Base-by-base conservation (phyloP, 64 coral and sea anemone species). In the Acropora tenuis region DNA sequence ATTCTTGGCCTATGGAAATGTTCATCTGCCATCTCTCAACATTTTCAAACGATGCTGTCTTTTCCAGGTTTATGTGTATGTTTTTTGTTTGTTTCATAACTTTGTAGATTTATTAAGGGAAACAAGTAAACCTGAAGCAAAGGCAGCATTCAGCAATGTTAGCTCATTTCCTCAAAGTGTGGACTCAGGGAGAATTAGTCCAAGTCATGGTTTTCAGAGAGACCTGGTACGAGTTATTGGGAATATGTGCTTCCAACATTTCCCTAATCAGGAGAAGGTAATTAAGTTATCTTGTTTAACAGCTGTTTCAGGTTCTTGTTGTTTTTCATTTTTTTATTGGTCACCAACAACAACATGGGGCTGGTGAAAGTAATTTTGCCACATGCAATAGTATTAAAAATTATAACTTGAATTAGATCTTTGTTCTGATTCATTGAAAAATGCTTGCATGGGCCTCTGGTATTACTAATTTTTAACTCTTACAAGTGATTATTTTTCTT, bases 131-230 rank as follows among this genome's bases (percentile, higher is more conserved):
- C 69, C 88, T 42, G 88, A 88, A 50, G 74, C 86, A 17, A 83
- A 77, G 42, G 72, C 74, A 20, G 41, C 41, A 43, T 94, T 97
- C 43, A 78, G 76, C 47, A 90, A 88, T 69, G 59, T 49, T 30
- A 18, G 76, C 52, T 83, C 73, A 16, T 1, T 94, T 43, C 88
- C 82, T 19, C 84, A 80, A 47, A 41, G 69, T 57, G 73, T 68
- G 20, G 88, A 93, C 78, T 97, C 83, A 11, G 95, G 82, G 53
- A 78, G 87, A 65, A 19, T 97, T 10, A 94, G 82, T 41, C 95
- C 95, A 4, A 97, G 83, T 72, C 92, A 97, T 53, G 97, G 97
- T 3, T 98, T 98, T 86, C 95, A 98, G 68, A 85, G 94, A 84
- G 85, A 95, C 53, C 76, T 98, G 18, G 88, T 98, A 75, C 94